Evolutionary conservation across 1,140 invertebrate genomes (phyloP).

Genomic region (Meloidogyne exigua): DNA sequence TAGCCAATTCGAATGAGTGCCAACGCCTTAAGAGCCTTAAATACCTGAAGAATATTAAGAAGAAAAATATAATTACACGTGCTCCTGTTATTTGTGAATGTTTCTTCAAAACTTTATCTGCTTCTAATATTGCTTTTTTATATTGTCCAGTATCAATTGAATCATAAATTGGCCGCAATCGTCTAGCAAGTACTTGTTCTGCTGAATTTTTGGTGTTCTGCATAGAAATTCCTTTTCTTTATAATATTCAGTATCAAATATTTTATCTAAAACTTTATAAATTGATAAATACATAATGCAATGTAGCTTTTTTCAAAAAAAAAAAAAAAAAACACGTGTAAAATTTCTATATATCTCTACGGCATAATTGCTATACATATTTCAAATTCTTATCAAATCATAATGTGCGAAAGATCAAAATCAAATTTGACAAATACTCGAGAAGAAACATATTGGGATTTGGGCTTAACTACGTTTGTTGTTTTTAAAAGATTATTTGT

Average conservation of each 20-base stretch:
- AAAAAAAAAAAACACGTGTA: too few relatives aligned
- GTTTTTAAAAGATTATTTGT: background rate
- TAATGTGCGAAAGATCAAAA: too few relatives aligned
- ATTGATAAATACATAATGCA: too few relatives aligned
- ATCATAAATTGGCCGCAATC: slow-evolving; percentile 72
- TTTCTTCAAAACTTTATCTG: slow-evolving; percentile 90
- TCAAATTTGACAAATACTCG: too few relatives aligned
- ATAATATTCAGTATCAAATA: too few relatives aligned
- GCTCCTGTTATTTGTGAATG: slow-evolving; percentile 83
- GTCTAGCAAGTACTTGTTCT: slow-evolving; percentile 15
- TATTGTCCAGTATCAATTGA: slow-evolving; percentile 91
- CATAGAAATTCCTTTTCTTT: background rate
- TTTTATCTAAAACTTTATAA: too few relatives aligned
- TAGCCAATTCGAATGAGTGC: slow-evolving; percentile 82
- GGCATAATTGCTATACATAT: too few relatives aligned
- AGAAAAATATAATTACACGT: slow-evolving; percentile 64
- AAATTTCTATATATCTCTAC: too few relatives aligned
- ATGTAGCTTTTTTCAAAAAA: too few relatives aligned
- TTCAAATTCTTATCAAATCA: too few relatives aligned
- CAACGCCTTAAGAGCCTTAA: slow-evolving; percentile 77
- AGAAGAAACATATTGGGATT: background rate
- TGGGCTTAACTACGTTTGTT: background rate
- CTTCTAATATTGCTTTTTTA: slow-evolving; percentile 94
- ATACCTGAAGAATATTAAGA: slow-evolving; percentile 60
- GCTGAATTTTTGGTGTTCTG: background rate